Conservation (phyloP, 2,113 vertebrate species). For the Mormyrus lacerda region DNA sequence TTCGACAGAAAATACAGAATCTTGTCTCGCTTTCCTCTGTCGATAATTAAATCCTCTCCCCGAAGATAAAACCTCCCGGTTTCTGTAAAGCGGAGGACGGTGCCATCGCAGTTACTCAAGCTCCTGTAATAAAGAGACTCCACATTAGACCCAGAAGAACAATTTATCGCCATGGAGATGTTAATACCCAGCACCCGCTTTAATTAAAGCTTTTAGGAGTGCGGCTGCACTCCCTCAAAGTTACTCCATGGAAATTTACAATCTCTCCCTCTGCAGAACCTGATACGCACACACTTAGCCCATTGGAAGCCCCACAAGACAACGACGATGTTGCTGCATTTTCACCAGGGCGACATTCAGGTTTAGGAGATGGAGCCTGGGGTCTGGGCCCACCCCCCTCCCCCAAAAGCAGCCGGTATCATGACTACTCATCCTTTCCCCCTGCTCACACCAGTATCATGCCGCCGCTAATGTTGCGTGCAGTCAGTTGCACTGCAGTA, state of each 20-base stretch:
- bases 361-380: background rate
- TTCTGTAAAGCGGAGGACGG: background rate
- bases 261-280: background rate
- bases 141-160: background rate
- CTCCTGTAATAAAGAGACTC: background rate
- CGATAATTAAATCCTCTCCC: slow-evolving; percentile 3
- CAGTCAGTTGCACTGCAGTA: background rate
- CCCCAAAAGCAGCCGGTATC: background rate
- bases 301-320: background rate
- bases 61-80: background rate
- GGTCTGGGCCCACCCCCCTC: background rate
- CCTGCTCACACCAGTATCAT: background rate
- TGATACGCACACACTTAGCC: background rate
- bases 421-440: background rate
- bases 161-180: slow-evolving; percentile 1
- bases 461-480: background rate
- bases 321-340: background rate
- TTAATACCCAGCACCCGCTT: background rate
- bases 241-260: background rate
- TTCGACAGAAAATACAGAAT: background rate
- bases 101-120: background rate
- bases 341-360: background rate
- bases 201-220: slow-evolving; percentile 1
- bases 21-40: background rate
- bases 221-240: background rate